These are phyloP conservation scores for Bombyx mori DNA, from an alignment of 1,140 invertebrate species.

Conservation along the genomic window DNA sequence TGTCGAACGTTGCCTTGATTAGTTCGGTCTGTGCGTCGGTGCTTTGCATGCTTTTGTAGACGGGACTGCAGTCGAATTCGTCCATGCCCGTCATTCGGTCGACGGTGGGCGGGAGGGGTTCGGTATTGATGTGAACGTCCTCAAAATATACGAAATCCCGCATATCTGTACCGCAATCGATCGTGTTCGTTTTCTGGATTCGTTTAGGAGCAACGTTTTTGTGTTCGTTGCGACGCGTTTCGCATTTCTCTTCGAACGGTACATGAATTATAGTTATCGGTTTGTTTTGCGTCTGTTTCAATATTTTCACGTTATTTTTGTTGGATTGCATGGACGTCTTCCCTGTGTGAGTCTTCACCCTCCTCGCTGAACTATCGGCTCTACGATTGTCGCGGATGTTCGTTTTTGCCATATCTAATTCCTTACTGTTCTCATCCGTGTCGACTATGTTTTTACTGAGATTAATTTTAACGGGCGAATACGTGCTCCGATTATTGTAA, in stretches of 20 bases:
- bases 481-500: no score
- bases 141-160: constrained; percentile 15
- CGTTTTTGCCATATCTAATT: neutral
- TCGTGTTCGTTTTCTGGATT: constrained; percentile 7
- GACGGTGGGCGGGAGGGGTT: constrained; percentile 19
- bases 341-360: constrained; percentile 14
- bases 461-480: no score
- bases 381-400: constrained; percentile 2
- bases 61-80: constrained; percentile 15
- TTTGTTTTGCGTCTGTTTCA: constrained; percentile 27
- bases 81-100: constrained; percentile 34
- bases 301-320: constrained; percentile 18
- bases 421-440: neutral
- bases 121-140: constrained; percentile 29
- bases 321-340: constrained; percentile 20
- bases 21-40: constrained; percentile 17
- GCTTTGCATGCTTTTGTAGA: constrained; percentile 17
- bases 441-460: neutral
- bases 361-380: constrained; percentile 14
- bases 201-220: neutral
- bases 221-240: neutral
- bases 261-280: constrained; percentile 35
- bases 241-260: constrained; percentile 30
- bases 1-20: constrained; percentile 40
- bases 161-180: constrained; percentile 21